Conservation (phyloP, 2,113 vertebrate genomes). For the Thalassoma bifasciatum region DNA sequence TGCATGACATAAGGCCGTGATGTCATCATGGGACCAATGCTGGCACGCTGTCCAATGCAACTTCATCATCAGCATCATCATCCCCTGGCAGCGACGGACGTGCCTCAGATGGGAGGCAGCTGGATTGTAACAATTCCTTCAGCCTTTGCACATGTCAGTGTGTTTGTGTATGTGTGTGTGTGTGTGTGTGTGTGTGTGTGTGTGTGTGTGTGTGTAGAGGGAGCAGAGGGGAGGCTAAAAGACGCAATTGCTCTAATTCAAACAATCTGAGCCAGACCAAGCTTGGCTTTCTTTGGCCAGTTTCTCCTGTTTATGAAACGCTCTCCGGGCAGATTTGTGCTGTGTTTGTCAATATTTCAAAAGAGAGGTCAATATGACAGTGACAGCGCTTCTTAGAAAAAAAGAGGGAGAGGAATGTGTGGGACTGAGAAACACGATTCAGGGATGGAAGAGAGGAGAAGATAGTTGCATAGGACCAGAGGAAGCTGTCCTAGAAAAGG, state of each 20-base stretch:
- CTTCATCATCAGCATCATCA: conserved; percentile 80
- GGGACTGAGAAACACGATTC: neutral
- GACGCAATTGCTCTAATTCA: conserved; percentile 73
- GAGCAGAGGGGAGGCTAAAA: conserved; percentile 60
- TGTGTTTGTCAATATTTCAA: conserved; percentile 71
- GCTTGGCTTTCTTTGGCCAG: conserved; percentile 65
- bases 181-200: conserved; percentile 30
- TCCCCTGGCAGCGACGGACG: conserved; percentile 72
- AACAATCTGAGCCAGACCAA: conserved; percentile 70
- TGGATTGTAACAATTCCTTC: conserved; percentile 73
- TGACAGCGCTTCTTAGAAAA: conserved; percentile 44
- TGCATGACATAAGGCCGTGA: conserved; percentile 84
- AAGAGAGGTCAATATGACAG: conserved; percentile 58
- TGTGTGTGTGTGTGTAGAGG: conserved; percentile 31
- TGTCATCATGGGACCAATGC: conserved; percentile 83
- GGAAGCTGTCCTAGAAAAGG: neutral
- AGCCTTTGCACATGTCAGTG: conserved; percentile 45
- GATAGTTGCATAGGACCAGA: conserved; percentile 13
- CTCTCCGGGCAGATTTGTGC: conserved; percentile 66
- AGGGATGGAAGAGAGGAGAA: neutral
- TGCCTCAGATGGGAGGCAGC: conserved; percentile 73
- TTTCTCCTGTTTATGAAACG: conserved; percentile 56
- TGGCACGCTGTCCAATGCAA: conserved; percentile 76
- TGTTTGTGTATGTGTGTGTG: conserved; percentile 35
- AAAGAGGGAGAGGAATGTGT: conserved; percentile 36